phyloP scores from a whole-genome alignment of 2,797 vertebrate species.

The Cuculus canorus region DNA sequence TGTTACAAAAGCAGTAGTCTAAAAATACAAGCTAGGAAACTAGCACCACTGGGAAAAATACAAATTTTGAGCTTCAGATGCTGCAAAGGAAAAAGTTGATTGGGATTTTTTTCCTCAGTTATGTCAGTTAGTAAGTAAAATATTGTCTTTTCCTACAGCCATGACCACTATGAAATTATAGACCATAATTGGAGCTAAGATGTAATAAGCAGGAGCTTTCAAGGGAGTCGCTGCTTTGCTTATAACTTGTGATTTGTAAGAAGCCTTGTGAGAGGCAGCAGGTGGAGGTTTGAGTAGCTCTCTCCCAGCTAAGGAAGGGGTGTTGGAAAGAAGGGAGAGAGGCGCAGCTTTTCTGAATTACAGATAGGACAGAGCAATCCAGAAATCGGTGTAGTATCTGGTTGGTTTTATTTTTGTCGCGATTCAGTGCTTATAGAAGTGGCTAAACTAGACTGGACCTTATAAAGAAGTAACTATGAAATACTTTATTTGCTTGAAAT shows the following conservation, averaged over 20 bases:
- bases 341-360: neutral
- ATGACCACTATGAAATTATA: neutral
- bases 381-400: neutral
- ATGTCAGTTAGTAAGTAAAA: neutral
- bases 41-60: neutral
- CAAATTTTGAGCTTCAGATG: neutral
- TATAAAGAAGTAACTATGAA: neutral
- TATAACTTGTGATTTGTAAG: neutral
- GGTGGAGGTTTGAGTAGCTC: neutral
- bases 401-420: neutral
- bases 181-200: neutral
- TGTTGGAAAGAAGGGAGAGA: neutral
- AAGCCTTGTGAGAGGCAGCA: neutral
- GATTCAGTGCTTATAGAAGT: neutral
- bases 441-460: neutral
- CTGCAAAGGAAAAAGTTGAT: neutral
- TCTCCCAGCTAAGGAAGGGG: neutral
- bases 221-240: neutral
- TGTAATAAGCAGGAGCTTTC: neutral
- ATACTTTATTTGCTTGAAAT: neutral
- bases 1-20: neutral
- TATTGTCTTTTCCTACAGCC: neutral
- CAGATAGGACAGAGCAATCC: neutral
- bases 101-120: neutral
- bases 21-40: neutral